Conservation (phyloP, 2,113 vertebrate species). For the Alosa alosa region DNA sequence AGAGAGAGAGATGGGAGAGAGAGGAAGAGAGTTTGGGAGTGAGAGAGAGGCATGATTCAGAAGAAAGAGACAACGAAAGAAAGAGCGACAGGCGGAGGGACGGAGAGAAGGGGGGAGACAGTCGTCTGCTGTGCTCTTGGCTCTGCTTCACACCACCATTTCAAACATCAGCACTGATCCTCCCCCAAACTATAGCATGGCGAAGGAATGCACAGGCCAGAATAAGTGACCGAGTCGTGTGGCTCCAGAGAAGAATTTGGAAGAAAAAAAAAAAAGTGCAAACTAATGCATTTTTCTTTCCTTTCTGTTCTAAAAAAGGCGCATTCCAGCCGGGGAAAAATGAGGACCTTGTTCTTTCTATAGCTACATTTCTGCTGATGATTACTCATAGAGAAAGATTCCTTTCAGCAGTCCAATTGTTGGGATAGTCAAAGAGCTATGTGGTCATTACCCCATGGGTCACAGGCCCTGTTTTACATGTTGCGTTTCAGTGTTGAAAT, state of each 20-base stretch:
- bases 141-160: not conserved
- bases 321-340: slow-evolving; percentile 51
- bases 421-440: slow-evolving; percentile 31
- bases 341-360: slow-evolving; percentile 15
- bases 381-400: slow-evolving; percentile 25
- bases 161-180: not conserved
- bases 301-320: slow-evolving; percentile 48
- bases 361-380: slow-evolving; percentile 27
- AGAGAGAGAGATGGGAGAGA: too few species aligned
- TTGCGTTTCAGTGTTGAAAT: slow-evolving; percentile 13
- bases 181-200: slow-evolving; percentile 39
- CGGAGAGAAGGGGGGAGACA: not conserved
- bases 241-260: not conserved
- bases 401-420: slow-evolving; percentile 37
- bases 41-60: too few species aligned
- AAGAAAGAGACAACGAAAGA: not conserved
- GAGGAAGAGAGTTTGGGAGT: too few species aligned
- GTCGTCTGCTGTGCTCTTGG: not conserved
- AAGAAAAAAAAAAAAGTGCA: slow-evolving; percentile 15
- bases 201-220: slow-evolving; percentile 51
- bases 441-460: slow-evolving; percentile 29
- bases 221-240: not conserved
- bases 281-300: slow-evolving; percentile 51
- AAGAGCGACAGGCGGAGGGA: not conserved
- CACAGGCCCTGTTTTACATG: not conserved